Conservation (phyloP, 2,113 vertebrate species). For the Cephalopholis sonnerati region DNA sequence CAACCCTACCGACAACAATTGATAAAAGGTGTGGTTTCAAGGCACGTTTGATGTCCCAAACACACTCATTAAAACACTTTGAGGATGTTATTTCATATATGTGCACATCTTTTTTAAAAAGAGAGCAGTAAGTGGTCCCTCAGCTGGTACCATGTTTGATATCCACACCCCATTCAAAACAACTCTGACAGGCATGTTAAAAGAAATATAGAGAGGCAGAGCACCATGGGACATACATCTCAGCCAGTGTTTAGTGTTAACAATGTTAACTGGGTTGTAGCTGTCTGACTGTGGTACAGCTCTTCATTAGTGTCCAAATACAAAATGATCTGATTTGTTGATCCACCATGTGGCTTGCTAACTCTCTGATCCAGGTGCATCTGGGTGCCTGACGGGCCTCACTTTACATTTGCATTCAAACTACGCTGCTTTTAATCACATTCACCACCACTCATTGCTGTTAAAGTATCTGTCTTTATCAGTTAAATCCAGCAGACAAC, state of each 20-base stretch:
- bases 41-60: not conserved
- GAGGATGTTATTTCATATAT: not conserved
- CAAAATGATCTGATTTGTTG: constrained; percentile 32
- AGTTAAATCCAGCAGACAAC: constrained; percentile 9
- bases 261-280: not conserved
- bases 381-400: not conserved
- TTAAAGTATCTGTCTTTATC: constrained; percentile 18
- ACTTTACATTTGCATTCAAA: constrained; percentile 22
- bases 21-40: not conserved
- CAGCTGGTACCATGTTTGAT: not conserved
- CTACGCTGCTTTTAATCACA: constrained; percentile 1
- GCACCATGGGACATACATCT: not conserved
- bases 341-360: constrained; percentile 33
- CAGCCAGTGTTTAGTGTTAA: not conserved
- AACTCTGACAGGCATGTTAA: not conserved
- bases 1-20: not conserved
- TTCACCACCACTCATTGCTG: constrained; percentile 6
- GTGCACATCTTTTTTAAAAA: too few species aligned
- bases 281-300: not conserved
- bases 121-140: not conserved
- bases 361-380: constrained; percentile 15
- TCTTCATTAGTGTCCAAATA: constrained; percentile 21
- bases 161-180: not conserved
- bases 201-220: not conserved
- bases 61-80: too few species aligned